Percentiles rank a stretch among this genome's conserved stretches.
Evolutionary conservation across 2,113 vertebrate species (phyloP).

Genomic region (Semnopithecus entellus): DNA sequence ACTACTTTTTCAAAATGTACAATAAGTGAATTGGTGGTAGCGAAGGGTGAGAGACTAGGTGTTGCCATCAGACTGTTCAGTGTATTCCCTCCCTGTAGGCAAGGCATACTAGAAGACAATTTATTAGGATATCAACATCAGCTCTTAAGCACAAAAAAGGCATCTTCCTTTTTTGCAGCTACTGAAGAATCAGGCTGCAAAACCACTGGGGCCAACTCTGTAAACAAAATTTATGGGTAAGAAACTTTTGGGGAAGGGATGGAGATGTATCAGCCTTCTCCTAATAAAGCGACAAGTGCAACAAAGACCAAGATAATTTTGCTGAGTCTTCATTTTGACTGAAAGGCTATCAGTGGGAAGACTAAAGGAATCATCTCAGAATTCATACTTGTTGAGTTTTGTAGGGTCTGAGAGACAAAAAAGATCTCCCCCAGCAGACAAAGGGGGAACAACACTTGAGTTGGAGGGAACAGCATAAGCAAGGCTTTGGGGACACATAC

Average conservation of each 20-base stretch:
- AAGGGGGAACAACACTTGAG: background rate
- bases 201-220: background rate
- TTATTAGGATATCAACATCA: background rate
- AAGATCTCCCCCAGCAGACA: background rate
- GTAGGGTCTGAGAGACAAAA: background rate
- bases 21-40: background rate
- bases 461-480: background rate
- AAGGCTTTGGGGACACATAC: background rate
- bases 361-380: background rate
- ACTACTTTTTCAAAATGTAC: background rate
- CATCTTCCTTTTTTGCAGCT: background rate
- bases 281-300: conserved; percentile 39
- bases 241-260: background rate
- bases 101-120: background rate
- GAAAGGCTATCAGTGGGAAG: background rate
- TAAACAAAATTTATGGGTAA: conserved; percentile 22
- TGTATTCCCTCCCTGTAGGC: background rate
- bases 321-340: conserved; percentile 14
- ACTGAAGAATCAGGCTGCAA: conserved; percentile 4
- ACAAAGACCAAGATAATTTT: conserved; percentile 26
- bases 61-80: background rate
- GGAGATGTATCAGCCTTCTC: background rate
- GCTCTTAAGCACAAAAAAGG: conserved; percentile 25
- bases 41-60: background rate
- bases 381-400: background rate